Percentiles rank a stretch among this genome's conserved stretches.
Evolutionary conservation across 2,113 vertebrate genomes (phyloP).

Genomic region (Hemibagrus wyckioides): DNA sequence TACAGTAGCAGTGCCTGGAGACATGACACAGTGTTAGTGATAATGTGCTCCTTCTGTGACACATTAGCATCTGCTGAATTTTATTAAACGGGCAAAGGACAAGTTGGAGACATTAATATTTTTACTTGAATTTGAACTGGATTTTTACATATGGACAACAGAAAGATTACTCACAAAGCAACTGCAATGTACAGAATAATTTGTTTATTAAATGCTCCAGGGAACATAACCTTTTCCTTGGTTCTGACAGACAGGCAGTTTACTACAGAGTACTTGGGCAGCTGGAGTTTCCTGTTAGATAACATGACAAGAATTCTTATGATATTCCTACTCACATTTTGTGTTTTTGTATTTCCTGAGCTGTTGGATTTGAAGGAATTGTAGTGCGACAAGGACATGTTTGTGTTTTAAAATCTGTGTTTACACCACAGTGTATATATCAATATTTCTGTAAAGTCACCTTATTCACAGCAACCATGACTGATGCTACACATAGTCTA

Average conservation of each 20-base stretch:
- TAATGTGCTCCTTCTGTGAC: conserved; percentile 43
- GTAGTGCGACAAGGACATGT: neutral
- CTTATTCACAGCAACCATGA: neutral
- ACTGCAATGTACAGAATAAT: neutral
- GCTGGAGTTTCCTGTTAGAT: neutral
- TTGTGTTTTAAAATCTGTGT: neutral
- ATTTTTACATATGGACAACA: neutral
- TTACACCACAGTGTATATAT: neutral
- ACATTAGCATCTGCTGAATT: conserved; percentile 52
- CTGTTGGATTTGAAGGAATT: neutral
- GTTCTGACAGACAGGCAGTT: neutral
- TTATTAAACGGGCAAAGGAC: conserved; percentile 53
- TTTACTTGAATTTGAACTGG: no score
- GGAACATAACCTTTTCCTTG: neutral
- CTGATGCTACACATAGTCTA: neutral
- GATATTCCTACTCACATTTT: neutral
- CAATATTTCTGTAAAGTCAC: neutral
- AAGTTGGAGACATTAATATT: neutral
- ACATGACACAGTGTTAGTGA: conserved; percentile 17
- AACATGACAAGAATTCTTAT: neutral
- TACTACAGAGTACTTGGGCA: neutral
- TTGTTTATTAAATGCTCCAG: neutral
- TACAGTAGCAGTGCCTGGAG: conserved; percentile 31
- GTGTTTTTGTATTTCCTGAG: neutral
- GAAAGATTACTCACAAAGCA: neutral